Base-by-base conservation (phyloP, 2,888 invertebrate genomes). In the Cataglyphis rosenhaueri region DNA sequence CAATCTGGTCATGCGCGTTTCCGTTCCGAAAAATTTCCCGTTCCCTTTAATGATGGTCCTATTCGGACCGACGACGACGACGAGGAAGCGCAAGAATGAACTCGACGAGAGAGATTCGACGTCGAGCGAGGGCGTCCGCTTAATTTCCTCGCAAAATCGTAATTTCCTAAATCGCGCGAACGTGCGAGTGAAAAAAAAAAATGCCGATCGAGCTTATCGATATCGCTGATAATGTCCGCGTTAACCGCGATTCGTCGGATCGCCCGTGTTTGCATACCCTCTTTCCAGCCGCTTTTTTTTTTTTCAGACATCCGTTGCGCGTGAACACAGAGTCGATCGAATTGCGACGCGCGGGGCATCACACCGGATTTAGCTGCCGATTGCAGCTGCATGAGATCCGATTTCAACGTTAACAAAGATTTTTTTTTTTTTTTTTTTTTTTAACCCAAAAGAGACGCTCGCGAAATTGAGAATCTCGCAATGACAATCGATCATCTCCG, bases 381-480 rank as follows among this genome's bases (percentile, higher is more conserved):
- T 59, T 79, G 59, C 78, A 70, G 48, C 59, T 35, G 78, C 78
- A n/a, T 59, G 78, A 35, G 59, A 70, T 79, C 44, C 35, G 70
- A 70, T 79, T 79, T 44, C 44, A 48, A 59, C 18, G 44, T 35
- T 48, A 41, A 68, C 66, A 66, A 44, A 44, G 18, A 12, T 21
- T 6, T 1, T 5, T 41, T 41, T 57, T 21, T 6, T 5, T 41
- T 41, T 57, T 21, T 6, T 1, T 5, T 41, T 32, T 1, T 1
- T 21, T 21, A 21, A 21, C 41, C 41, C 44, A 68, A 21, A 68
- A 78, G 68, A 52, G n/a, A 78, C 32, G 25, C 44, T n/a, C 35
- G 35, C 57, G 3, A 41, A 59, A 79, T 70, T 59, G 59, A 68
- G 44, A 68, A 32, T 59, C 29, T 41, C 21, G 32, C n/a, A 29